These are phyloP conservation scores for Vollenhovia emeryi DNA, from an alignment of 1,140 invertebrate genomes.

Conservation along the genomic window DNA sequence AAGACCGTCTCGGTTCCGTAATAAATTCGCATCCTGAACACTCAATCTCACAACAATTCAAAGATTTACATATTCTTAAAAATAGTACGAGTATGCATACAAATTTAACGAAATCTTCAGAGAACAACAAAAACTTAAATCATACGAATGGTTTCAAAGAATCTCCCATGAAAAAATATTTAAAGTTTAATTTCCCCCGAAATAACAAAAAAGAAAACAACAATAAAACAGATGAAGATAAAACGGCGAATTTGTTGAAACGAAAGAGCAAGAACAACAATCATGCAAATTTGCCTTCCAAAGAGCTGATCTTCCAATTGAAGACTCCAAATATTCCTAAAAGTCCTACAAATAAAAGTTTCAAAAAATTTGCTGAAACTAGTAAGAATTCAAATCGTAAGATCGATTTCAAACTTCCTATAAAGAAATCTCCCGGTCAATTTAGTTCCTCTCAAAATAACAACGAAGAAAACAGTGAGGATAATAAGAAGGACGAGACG, in stretches of 20 bases:
- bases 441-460: conserved; percentile 1
- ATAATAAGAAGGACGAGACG: background rate
- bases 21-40: background rate
- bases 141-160: background rate
- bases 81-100: background rate
- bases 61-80: background rate
- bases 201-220: background rate
- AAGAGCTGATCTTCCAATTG: background rate
- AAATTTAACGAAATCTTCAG: background rate
- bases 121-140: background rate
- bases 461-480: background rate
- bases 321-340: background rate
- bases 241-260: background rate
- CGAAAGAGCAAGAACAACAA: background rate
- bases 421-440: conserved; percentile 7
- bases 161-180: background rate
- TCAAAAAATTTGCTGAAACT: background rate
- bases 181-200: background rate
- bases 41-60: background rate
- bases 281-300: background rate
- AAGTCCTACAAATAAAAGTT: background rate
- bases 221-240: background rate
- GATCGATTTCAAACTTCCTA: background rate
- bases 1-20: background rate
- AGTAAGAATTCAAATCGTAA: background rate